Percentiles rank a stretch among this genome's conserved stretches.
phyloP scores from a whole-genome alignment of 2,113 vertebrate species.

The Prunella fulvescens region DNA sequence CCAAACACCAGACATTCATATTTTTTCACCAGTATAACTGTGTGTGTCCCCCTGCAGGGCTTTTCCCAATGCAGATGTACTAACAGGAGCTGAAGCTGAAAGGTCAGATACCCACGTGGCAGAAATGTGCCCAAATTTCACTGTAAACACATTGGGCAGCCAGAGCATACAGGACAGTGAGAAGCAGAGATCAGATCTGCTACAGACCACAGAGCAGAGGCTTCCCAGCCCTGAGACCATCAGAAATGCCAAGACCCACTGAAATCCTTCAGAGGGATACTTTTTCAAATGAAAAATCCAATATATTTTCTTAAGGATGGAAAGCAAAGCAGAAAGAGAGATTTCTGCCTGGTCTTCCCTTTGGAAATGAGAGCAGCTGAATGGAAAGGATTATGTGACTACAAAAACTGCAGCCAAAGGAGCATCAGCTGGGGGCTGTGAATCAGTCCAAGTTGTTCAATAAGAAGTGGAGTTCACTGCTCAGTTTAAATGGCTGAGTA shows the following conservation, averaged over 20 bases:
- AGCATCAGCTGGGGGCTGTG: background rate
- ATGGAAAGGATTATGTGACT: background rate
- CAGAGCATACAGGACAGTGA: background rate
- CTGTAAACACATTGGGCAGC: background rate
- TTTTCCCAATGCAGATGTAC: background rate
- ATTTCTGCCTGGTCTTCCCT: background rate
- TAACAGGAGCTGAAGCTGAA: background rate
- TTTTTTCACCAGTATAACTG: background rate
- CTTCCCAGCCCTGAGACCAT: background rate
- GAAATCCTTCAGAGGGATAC: background rate
- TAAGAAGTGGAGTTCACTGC: background rate
- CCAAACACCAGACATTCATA: fast-evolving
- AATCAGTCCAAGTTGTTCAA: background rate
- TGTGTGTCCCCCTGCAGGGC: fast-evolving
- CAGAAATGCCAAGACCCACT: background rate
- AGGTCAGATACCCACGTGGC: background rate
- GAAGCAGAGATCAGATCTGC: background rate
- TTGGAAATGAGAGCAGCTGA: background rate
- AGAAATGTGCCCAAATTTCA: background rate
- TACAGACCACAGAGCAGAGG: fast-evolving
- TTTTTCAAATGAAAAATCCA: background rate
- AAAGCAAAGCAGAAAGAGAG: background rate
- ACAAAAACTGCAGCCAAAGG: background rate
- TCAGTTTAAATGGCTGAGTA: background rate
- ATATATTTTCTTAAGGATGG: background rate